phyloP scores from a whole-genome alignment of 2,797 vertebrate genomes.

The Ctenochaetus hawaiiensis region DNA sequence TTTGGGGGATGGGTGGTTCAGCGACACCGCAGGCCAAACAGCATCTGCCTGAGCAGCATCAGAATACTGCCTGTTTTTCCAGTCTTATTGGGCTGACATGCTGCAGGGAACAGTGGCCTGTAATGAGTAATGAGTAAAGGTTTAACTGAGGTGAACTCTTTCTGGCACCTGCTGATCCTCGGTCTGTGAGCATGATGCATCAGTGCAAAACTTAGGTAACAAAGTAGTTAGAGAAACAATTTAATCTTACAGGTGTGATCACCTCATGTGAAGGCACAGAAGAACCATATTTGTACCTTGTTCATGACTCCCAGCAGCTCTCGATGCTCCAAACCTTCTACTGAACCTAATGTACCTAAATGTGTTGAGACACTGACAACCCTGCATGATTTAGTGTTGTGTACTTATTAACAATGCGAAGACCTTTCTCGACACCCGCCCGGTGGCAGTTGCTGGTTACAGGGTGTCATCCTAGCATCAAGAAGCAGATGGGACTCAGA shows the following conservation, averaged over 20 bases:
- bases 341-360: conserved; percentile 19
- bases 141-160: conserved; percentile 41
- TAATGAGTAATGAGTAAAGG: conserved; percentile 47
- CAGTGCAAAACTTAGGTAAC: neutral
- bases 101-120: conserved; percentile 63
- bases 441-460: conserved; percentile 41
- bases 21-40: conserved; percentile 37
- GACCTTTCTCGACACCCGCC: conserved; percentile 35
- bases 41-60: conserved; percentile 33
- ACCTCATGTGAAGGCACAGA: neutral
- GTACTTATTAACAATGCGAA: conserved; percentile 40
- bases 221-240: neutral
- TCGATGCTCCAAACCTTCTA: neutral
- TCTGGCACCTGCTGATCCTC: conserved; percentile 41
- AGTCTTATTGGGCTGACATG: conserved; percentile 38
- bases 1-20: conserved; percentile 34
- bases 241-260: neutral
- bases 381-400: conserved; percentile 6
- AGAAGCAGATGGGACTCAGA: conserved; percentile 71
- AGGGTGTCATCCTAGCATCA: conserved; percentile 42
- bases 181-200: conserved; percentile 18
- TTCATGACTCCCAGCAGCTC: neutral
- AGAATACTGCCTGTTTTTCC: conserved; percentile 26
- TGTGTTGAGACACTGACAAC: conserved; percentile 5
- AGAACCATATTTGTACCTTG: neutral